Base-by-base conservation (phyloP, 2,113 vertebrate genomes). In the Notarius lentiginosus region DNA sequence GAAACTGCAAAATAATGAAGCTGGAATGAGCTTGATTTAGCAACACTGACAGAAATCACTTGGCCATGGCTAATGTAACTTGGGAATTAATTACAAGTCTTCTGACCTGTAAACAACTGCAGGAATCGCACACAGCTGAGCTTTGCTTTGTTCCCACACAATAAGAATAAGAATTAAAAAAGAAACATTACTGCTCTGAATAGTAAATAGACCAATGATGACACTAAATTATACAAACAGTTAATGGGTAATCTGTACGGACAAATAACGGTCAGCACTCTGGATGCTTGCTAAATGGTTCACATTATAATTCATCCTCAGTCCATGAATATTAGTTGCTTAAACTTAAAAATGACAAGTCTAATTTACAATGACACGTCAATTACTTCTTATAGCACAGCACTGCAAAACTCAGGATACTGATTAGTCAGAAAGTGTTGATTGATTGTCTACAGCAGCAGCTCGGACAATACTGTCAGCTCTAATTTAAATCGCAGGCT, bases 1-100 rank as follows among this genome's bases (percentile, higher is more conserved):
- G 73, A 27, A 87, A 81, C 85, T 84, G 85, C 47, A 70, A 83
- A 56, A 84, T 87, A 86, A 89, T 80, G 76, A 84, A 87, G 81
- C 87, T 49, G 24, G 85, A 86, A 89, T 77, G 55, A 63, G 55
- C 61, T 30, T 34, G 47, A 75, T 86, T 84, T 65, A 86, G 82
- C 47, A 55, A 30, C 56, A 75, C n/a, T 75, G 88, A 81, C 77
- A 87, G 82, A 89, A 82, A 84, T 79, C 72, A 82, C 68, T 81
- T 73, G 68, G 68, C 88, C 60, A 41, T 87, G 86, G 51, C 86
- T 87, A 70, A 89, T 82, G 30, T 47, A 66, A 49, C 61, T 66
- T 73, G 82, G 79, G 85, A 83, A 76, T 77, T 73, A 76, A 88
- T 75, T 75, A 88, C 72, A 77, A 79, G 82, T 87, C 47, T 86